Evolutionary conservation across 1,140 invertebrate species (phyloP).

Genomic region (Ceratina japonica): DNA sequence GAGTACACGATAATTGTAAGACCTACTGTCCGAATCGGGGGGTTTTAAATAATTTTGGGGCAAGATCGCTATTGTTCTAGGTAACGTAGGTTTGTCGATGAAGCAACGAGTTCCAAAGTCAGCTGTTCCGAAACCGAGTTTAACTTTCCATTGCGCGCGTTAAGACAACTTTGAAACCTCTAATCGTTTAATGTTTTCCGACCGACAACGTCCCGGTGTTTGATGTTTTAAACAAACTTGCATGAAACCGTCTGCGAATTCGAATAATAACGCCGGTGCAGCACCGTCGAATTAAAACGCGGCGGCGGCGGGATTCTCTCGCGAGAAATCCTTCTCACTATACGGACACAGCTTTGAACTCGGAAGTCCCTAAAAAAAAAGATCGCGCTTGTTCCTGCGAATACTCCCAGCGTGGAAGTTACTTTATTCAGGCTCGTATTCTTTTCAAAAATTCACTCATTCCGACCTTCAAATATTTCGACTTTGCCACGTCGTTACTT

Average conservation of each 20-base stretch:
- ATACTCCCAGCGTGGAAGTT: no score
- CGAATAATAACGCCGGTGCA: background rate
- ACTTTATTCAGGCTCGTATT: no score
- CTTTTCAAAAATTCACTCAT: no score
- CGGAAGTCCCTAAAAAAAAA: no score
- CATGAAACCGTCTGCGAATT: background rate
- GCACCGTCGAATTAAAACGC: background rate
- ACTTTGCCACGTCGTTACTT: no score
- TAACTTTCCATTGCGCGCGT: constrained; percentile 24
- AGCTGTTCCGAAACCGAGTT: constrained; percentile 1
- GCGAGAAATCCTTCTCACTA: no score
- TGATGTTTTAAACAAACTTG: background rate
- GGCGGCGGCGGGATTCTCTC: background rate
- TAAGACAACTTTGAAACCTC: background rate
- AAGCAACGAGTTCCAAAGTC: constrained; percentile 20
- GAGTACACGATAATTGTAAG: no score
- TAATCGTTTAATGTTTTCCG: background rate
- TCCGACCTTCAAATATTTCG: no score
- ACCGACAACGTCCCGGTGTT: constrained; percentile 7
- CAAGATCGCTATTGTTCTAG: background rate
- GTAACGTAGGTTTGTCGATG: background rate
- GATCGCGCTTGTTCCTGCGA: no score
- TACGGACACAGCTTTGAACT: no score
- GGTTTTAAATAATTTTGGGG: background rate
- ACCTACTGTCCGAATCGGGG: background rate